Evolutionary conservation across 2,888 invertebrate species (phyloP), one percentile per base, ranked within the genome.

Genomic region (Pyrrhosoma nymphula): DNA sequence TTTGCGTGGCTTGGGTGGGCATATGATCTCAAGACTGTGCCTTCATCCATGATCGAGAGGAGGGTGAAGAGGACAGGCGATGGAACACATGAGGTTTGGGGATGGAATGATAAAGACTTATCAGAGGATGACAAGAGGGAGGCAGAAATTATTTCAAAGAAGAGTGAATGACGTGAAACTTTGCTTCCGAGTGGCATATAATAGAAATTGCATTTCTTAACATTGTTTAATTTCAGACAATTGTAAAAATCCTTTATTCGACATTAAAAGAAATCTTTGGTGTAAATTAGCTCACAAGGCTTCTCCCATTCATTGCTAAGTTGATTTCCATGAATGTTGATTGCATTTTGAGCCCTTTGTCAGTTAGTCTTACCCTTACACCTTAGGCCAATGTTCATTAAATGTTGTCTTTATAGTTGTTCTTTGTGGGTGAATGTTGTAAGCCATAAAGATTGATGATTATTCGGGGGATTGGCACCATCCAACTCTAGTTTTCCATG

Each of bases 1-100:
- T 98, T 98, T 97, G 98, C 98, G 23, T 98, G 98, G 96, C 97
- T 99, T 96, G 99, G 99, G 35, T 98, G 98, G 98, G 99, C 98
- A 0, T 99, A 99, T 96, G 99, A 99, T 97, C 97, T 99, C 96
- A 99, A 99, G 97, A 98, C 98, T 0, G 99, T 97, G 55, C 96
- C 96, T 0, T 95, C 96, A 23, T 96, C 96, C 23, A 96, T 96
- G 96, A 97, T 98, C 23, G 97, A 97, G 96, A 98, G 97, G 96
- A 97, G 98, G 35, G 98, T 98, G 0, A 97, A 97, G 96, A 97
- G 98, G 95, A 98, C 98, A 0, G 98, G 98, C 0, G 98, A 98
- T 96, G 98, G 98, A 0, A 97, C 97, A 0, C 98, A 98, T 96
- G 97, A 98, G 82, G 97, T 98, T 12, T 98, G 98, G 98, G 98